Evolutionary conservation across 1,140 invertebrate species (phyloP).

Genomic region (Conus betulinus): DNA sequence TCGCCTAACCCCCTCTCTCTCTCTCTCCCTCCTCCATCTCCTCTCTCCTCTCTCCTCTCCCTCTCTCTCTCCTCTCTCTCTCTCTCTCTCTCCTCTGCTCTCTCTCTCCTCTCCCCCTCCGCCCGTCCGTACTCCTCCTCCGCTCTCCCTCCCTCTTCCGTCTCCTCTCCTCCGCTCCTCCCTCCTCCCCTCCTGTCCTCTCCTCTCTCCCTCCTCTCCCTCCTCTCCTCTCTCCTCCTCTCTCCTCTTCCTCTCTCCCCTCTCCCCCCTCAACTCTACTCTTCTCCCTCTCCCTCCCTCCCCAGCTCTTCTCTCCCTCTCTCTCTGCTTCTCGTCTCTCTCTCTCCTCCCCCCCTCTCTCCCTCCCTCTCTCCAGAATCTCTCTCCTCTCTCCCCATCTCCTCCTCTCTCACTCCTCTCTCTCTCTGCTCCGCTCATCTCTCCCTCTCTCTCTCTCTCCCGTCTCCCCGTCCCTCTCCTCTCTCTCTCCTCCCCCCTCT

Average conservation of each 20-base stretch:
- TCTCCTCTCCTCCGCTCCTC: neutral
- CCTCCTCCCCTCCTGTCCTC: neutral
- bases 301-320: neutral
- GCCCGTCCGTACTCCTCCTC: neutral
- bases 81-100: neutral
- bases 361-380: too few relatives aligned
- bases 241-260: neutral
- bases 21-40: slow-evolving; percentile 39
- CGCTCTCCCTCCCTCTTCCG: neutral
- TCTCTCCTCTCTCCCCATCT: too few relatives aligned
- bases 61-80: slow-evolving; percentile 23
- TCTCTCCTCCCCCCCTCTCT: too few relatives aligned
- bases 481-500: too few relatives aligned
- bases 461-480: too few relatives aligned
- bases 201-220: neutral
- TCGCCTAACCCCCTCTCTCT: slow-evolving; percentile 8
- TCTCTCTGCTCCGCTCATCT: too few relatives aligned
- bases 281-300: neutral
- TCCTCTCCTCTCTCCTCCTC: neutral
- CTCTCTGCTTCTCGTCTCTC: neutral
- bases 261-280: slow-evolving; percentile 1
- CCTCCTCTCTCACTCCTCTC: too few relatives aligned
- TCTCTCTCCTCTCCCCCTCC: neutral
- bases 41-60: neutral
- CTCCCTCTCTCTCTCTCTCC: too few relatives aligned